Evolutionary conservation across 2,797 vertebrate species (phyloP).

Genomic region (Galago senegalensis): DNA sequence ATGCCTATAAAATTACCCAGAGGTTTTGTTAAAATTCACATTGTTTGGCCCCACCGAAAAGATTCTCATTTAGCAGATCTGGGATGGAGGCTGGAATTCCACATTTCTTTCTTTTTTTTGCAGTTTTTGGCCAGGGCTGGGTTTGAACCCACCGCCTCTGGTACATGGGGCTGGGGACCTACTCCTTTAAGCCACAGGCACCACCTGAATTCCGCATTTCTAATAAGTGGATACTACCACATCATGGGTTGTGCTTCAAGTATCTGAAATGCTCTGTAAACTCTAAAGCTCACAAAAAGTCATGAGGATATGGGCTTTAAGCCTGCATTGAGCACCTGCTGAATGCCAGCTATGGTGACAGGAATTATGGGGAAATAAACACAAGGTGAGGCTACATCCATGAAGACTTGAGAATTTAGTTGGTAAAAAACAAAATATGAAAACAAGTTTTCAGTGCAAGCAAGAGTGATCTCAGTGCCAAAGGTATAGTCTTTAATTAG

Average conservation of each 20-base stretch:
- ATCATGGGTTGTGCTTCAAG: neutral
- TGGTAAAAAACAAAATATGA: slow-evolving; percentile 34
- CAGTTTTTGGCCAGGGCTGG: too few species aligned
- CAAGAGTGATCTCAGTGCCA: slow-evolving; percentile 29
- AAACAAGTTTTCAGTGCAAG: slow-evolving; percentile 10
- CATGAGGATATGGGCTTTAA: neutral
- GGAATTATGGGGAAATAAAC: neutral
- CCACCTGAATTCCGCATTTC: neutral
- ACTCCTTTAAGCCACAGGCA: too few species aligned
- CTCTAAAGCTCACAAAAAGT: neutral
- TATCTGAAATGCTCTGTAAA: neutral
- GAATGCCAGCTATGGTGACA: neutral
- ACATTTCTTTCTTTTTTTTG: neutral
- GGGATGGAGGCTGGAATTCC: neutral
- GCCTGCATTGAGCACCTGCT: neutral
- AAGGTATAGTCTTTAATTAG: slow-evolving; percentile 62
- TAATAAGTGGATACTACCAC: neutral
- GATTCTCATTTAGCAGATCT: neutral
- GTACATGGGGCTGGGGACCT: too few species aligned
- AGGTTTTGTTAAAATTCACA: neutral
- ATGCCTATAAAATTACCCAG: neutral
- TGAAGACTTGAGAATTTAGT: slow-evolving; percentile 41
- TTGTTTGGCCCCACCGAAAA: neutral
- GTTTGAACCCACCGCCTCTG: too few species aligned
- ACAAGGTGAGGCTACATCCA: neutral